phyloP scores from a whole-genome alignment of 2,113 vertebrate species.

The Cottus gobio region DNA sequence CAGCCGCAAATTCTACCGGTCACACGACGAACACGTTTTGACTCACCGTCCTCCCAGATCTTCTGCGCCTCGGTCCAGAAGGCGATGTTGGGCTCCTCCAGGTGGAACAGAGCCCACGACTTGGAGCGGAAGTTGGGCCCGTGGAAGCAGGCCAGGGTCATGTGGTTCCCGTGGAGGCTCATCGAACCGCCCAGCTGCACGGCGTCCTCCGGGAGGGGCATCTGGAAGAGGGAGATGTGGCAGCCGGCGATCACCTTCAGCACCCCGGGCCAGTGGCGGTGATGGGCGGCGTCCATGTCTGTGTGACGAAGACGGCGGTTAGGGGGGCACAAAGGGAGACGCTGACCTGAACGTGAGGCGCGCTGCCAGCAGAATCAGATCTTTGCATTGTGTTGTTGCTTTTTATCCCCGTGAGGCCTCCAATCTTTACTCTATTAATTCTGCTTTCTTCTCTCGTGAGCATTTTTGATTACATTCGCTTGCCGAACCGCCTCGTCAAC shows the following conservation, averaged over 20 bases:
- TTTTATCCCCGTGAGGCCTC: background rate
- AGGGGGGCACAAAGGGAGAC: background rate
- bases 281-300: conserved; percentile 96
- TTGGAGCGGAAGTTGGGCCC: conserved; percentile 98
- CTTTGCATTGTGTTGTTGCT: background rate
- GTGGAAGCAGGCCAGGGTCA: conserved; percentile 98
- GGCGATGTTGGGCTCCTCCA: conserved; percentile 98
- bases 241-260: conserved; percentile 94
- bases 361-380: background rate
- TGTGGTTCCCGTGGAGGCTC: conserved; percentile 98
- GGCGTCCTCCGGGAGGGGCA: conserved; percentile 93
- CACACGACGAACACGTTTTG: no score
- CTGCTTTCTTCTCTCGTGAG: conserved; percentile 30
- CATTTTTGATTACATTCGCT: conserved; percentile 39
- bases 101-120: conserved; percentile 97
- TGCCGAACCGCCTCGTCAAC: conserved; percentile 26
- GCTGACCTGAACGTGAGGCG: background rate
- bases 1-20: background rate
- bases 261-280: conserved; percentile 97
- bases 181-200: conserved; percentile 98
- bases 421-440: background rate
- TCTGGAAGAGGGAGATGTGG: conserved; percentile 98
- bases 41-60: conserved; percentile 96
- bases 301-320: conserved; percentile 35
- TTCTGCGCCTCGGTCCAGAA: conserved; percentile 99